Evolutionary conservation across 2,888 invertebrate species (phyloP).

Genomic region (Phoronis australis): DNA sequence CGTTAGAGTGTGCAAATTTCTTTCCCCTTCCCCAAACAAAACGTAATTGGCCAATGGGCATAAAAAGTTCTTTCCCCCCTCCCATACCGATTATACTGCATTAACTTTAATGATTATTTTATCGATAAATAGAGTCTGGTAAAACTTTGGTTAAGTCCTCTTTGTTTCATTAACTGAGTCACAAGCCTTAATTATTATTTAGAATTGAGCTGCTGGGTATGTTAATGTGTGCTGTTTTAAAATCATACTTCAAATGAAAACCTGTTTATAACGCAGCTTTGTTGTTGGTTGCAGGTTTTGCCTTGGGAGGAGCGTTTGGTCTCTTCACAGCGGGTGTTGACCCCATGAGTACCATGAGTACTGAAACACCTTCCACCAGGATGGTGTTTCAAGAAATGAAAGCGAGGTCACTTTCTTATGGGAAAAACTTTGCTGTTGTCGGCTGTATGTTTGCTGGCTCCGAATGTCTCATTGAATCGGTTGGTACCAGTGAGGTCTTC

Average conservation of each 20-base stretch:
- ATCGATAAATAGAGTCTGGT: too few relatives aligned
- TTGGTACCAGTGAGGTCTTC: too few relatives aligned
- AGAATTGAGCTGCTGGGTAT: neutral
- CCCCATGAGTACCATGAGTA: slow-evolving; percentile 63
- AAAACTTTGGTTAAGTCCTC: too few relatives aligned
- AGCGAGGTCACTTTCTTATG: slow-evolving; percentile 81
- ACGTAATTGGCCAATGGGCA: too few relatives aligned
- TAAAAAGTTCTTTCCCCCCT: too few relatives aligned
- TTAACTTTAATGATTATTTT: too few relatives aligned
- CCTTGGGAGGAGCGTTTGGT: slow-evolving; percentile 89
- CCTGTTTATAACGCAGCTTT: slow-evolving; percentile 1
- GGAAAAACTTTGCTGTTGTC: slow-evolving; percentile 95
- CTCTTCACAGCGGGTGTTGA: slow-evolving; percentile 94
- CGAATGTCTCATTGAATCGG: slow-evolving; percentile 91
- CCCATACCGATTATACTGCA: too few relatives aligned
- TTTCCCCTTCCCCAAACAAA: too few relatives aligned
- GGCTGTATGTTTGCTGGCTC: slow-evolving; percentile 91
- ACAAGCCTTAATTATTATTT: neutral
- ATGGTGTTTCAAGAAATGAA: slow-evolving; percentile 91
- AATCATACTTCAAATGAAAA: too few relatives aligned
- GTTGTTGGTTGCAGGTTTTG: slow-evolving; percentile 67
- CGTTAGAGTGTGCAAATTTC: too few relatives aligned
- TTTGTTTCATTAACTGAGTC: neutral
- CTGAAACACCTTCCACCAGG: slow-evolving; percentile 74
- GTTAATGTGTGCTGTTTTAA: neutral